Conservation (phyloP, 1,140 invertebrate species). For the Eurosta solidaginis region DNA sequence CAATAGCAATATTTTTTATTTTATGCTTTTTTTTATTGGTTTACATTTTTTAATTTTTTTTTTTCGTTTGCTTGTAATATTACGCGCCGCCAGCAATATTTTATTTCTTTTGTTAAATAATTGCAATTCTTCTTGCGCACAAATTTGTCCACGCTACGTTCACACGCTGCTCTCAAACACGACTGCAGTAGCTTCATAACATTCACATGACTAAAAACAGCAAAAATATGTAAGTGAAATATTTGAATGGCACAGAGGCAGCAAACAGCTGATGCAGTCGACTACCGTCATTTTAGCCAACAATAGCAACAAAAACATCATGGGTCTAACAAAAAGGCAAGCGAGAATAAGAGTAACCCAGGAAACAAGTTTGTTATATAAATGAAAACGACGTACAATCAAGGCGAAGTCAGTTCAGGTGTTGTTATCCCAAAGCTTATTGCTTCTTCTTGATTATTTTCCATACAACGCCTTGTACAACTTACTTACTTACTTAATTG, state of each 20-base stretch:
- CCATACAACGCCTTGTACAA: too few relatives aligned
- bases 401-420: too few relatives aligned
- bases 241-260: neutral
- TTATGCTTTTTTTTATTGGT: neutral
- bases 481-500: too few relatives aligned
- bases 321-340: too few relatives aligned
- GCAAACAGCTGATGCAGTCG: neutral
- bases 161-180: neutral
- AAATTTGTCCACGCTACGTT: neutral
- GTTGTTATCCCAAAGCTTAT: too few relatives aligned
- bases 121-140: neutral
- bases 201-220: constrained; percentile 26
- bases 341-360: too few relatives aligned
- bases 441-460: too few relatives aligned
- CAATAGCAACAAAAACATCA: too few relatives aligned
- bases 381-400: too few relatives aligned
- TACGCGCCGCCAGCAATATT: constrained; percentile 15
- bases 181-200: neutral
- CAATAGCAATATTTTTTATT: neutral
- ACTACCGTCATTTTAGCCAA: too few relatives aligned
- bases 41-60: neutral
- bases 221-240: neutral
- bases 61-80: neutral
- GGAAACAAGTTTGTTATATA: too few relatives aligned
- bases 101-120: neutral